Conservation (phyloP, 2,888 invertebrate species). For the Lagria hirta region DNA sequence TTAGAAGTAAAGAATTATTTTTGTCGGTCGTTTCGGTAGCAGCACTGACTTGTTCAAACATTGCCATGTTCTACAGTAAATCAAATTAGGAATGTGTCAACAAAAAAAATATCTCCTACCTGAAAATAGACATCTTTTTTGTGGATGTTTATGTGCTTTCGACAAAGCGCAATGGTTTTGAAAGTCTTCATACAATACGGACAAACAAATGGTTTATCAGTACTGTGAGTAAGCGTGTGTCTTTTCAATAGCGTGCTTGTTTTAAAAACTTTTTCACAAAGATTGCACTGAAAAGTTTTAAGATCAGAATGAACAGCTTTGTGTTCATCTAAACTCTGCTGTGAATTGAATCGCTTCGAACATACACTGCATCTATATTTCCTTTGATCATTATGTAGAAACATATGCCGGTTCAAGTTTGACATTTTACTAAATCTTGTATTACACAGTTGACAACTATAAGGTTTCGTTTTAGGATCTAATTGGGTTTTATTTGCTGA, state of each 20-base stretch:
- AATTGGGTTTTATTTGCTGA: conserved; percentile 33
- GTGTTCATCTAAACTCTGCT: conserved; percentile 46
- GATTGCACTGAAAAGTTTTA: conserved; percentile 47
- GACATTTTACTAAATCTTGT: conserved; percentile 59
- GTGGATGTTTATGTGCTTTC: conserved; percentile 67
- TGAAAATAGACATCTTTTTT: conserved; percentile 49
- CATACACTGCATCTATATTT: conserved; percentile 51
- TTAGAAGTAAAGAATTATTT: too few species aligned
- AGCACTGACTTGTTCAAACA: too few species aligned
- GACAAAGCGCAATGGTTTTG: conserved; percentile 62
- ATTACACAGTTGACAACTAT: conserved; percentile 52
- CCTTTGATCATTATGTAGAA: conserved; percentile 47
- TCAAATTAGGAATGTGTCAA: too few species aligned
- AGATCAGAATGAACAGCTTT: conserved; percentile 46
- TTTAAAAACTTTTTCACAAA: conserved; percentile 51
- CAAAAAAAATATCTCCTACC: conserved; percentile 3
- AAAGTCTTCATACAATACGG: conserved; percentile 64
- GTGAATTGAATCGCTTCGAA: conserved; percentile 43
- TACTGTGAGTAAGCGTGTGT: conserved; percentile 51
- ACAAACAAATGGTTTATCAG: conserved; percentile 58
- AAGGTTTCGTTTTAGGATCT: conserved; percentile 49
- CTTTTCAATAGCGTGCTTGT: conserved; percentile 48
- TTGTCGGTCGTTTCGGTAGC: too few species aligned
- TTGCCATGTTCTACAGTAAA: too few species aligned
- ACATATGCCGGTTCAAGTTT: conserved; percentile 58